Conservation (phyloP, 2,797 vertebrate genomes). For the Eulemur mongoz region DNA sequence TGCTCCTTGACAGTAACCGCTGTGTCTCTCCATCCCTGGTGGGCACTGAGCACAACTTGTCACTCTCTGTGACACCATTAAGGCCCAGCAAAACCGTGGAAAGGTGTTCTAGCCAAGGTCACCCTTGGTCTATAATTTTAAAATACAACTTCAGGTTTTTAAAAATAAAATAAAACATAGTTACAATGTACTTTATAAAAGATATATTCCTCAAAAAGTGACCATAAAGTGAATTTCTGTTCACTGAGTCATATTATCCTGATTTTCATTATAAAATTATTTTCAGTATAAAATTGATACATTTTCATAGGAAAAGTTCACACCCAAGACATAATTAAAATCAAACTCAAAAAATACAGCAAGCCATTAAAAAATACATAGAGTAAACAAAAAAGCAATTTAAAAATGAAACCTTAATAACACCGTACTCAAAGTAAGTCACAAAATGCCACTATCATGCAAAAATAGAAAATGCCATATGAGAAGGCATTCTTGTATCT, state of each 20-base stretch:
- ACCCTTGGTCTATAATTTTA: background rate
- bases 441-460: background rate
- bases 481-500: background rate
- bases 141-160: background rate
- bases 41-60: background rate
- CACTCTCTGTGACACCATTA: background rate
- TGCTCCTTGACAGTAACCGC: background rate
- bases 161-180: background rate
- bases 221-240: constrained; percentile 57
- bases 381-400: background rate
- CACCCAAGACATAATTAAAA: constrained; percentile 29
- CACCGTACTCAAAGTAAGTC: background rate
- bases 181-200: constrained; percentile 3
- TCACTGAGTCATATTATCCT: constrained; percentile 47
- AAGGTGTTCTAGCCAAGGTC: background rate
- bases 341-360: background rate
- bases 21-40: background rate
- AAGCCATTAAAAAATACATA: constrained; percentile 6
- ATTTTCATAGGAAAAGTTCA: constrained; percentile 14
- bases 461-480: background rate
- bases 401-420: background rate
- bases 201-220: background rate
- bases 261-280: constrained; percentile 29
- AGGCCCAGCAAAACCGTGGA: background rate
- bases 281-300: constrained; percentile 10